Evolutionary conservation across 2,797 vertebrate genomes (phyloP).

Genomic region (Australoheros facetus): DNA sequence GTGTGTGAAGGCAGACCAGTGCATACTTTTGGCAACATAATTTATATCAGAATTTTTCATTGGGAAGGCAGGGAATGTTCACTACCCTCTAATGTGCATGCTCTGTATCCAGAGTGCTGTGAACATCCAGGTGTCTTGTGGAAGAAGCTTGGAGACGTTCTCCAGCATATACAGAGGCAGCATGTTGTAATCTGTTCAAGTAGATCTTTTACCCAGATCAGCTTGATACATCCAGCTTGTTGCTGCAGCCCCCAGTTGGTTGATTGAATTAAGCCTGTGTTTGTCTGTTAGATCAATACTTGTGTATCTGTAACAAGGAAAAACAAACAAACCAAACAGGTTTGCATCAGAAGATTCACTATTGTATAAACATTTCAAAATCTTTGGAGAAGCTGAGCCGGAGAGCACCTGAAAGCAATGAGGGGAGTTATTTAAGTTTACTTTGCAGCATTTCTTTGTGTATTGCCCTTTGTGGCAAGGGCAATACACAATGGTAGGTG

Average conservation of each 20-base stretch:
- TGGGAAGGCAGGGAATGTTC: no score
- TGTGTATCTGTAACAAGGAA: neutral
- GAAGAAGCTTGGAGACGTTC: neutral
- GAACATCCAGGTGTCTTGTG: neutral
- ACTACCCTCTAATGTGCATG: no score
- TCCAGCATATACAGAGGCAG: neutral
- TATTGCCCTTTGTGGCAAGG: constrained; percentile 13
- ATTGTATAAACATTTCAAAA: neutral
- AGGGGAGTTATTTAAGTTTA: constrained; percentile 30
- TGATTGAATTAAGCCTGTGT: neutral
- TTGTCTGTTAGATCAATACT: neutral
- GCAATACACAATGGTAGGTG: neutral
- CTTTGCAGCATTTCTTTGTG: constrained; percentile 9
- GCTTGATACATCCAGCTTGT: neutral
- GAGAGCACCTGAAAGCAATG: constrained; percentile 4
- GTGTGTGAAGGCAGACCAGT: no score
- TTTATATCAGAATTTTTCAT: no score
- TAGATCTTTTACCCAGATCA: neutral
- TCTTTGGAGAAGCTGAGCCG: neutral
- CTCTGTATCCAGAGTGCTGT: neutral
- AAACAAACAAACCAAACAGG: neutral
- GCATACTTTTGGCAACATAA: no score
- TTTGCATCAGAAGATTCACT: neutral
- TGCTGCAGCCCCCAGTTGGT: neutral
- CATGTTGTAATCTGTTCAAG: neutral